Evolutionary conservation across 2,888 invertebrate species (phyloP), one percentile per base, ranked within the genome.

Genomic region (Dorcus parallelipipedus): DNA sequence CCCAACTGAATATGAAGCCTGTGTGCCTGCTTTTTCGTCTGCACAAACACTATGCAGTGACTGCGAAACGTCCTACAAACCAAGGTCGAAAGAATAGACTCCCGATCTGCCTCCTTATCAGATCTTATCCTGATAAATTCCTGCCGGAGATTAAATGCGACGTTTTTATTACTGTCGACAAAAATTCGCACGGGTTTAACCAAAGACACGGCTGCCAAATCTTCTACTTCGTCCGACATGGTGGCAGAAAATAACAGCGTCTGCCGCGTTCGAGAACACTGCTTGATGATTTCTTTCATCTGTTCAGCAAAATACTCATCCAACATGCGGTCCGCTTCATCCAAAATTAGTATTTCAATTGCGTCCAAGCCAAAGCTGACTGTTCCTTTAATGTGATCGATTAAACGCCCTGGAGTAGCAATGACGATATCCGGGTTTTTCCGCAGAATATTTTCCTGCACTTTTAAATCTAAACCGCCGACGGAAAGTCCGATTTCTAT

Each of bases 241-340:
- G 99, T 99, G 39, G 99, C 99, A 0, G 98, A 98, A 81, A 98
- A 98, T 58, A 99, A 80, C 86, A 99, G 92, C 0, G 97, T 98
- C 79, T 99, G 98, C 8, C 97, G 84, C 10, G 90, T 93, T 57
- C 88, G 85, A 0, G 95, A 86, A 77, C 98, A 98, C 69, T 95
- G 90, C 14, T 89, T 87, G 51, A 99, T 93, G 69, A 99, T 94
- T 79, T 98, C 97, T 74, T 96, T 97, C 95, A 99, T 96, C 78
- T 99, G 99, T 67, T 97, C 97, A 0, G 95, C 95, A 81, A 99
- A 99, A 78, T 95, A 95, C 75, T 98, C 97, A 78, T 99, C 98
- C 64, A 99, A 78, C 96, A 99, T 98, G 68, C 96, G 69, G 76
- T 91, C 90, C 43, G 90, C 90, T 77, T 91, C 90, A 72, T 91